phyloP scores from a whole-genome alignment of 2,888 invertebrate genomes.

The Pinctada fucata region DNA sequence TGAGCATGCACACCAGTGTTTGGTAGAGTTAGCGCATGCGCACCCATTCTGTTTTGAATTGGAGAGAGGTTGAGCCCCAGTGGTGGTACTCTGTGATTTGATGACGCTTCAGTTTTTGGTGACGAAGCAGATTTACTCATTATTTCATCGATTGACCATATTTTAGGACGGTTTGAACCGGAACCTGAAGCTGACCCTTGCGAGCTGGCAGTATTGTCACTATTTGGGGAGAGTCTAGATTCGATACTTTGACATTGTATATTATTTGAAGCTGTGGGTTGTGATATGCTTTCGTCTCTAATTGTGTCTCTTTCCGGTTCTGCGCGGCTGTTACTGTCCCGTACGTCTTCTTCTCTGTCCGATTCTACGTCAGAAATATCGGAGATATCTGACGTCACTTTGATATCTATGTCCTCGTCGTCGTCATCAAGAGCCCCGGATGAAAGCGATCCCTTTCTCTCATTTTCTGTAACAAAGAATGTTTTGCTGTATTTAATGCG shows the following conservation, averaged over 20 bases:
- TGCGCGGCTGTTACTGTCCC: background rate
- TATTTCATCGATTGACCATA: constrained; percentile 67
- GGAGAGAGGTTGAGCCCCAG: background rate
- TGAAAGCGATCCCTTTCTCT: constrained; percentile 1
- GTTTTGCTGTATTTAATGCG: too few species aligned
- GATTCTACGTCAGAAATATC: constrained; percentile 52
- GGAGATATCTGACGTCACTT: constrained; percentile 48
- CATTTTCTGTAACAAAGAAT: constrained; percentile 23
- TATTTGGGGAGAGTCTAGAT: background rate
- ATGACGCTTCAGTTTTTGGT: background rate
- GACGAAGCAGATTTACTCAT: constrained; percentile 11
- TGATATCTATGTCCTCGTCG: constrained; percentile 35
- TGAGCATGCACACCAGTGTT: background rate
- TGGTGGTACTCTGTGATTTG: constrained; percentile 2
- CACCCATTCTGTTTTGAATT: background rate
- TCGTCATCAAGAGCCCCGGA: constrained; percentile 9
- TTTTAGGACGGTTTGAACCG: constrained; percentile 55
- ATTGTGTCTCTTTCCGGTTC: background rate
- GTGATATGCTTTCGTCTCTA: background rate
- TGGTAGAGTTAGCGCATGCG: background rate
- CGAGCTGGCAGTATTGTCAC: background rate
- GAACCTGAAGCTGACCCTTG: background rate
- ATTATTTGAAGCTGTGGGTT: background rate
- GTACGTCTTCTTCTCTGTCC: constrained; percentile 13
- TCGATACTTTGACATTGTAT: background rate